phyloP scores from a whole-genome alignment of 2,888 invertebrate species.

The Cryptus viduatorius region DNA sequence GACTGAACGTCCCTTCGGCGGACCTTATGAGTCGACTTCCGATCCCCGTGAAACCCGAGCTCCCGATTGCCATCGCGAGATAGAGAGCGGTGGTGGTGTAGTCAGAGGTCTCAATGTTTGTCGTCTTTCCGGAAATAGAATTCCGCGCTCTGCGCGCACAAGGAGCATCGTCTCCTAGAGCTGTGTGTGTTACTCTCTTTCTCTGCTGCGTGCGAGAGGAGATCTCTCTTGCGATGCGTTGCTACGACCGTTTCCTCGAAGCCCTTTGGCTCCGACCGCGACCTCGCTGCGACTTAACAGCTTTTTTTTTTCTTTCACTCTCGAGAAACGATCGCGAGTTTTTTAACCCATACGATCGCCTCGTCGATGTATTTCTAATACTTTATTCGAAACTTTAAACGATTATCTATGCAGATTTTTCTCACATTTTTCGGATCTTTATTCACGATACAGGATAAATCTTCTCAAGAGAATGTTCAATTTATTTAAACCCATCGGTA shows the following conservation, averaged over 20 bases:
- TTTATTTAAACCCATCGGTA: background rate
- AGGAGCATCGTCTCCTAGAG: conserved; percentile 51
- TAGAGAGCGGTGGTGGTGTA: conserved; percentile 12
- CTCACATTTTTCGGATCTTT: background rate
- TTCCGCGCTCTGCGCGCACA: conserved; percentile 51
- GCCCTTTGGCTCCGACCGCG: conserved; percentile 52
- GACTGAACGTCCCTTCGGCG: conserved; percentile 46
- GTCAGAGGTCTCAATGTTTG: conserved; percentile 70
- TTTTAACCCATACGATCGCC: background rate
- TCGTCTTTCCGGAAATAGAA: conserved; percentile 78
- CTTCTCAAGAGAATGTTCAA: background rate
- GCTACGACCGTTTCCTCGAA: conserved; percentile 47
- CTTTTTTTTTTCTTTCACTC: conserved; percentile 54
- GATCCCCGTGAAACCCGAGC: conserved; percentile 65
- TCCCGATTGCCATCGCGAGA: conserved; percentile 40
- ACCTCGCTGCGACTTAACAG: conserved; percentile 38
- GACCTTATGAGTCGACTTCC: conserved; percentile 68
- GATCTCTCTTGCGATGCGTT: conserved; percentile 11
- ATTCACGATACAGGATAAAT: background rate
- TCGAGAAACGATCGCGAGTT: background rate
- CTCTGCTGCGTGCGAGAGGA: background rate
- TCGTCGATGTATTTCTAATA: background rate
- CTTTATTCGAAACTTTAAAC: background rate
- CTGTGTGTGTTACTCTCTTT: background rate
- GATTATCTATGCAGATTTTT: conserved; percentile 3